Evolutionary conservation across 2,888 invertebrate genomes (phyloP), one percentile per base, ranked within the genome.

Genomic region (Biston betularia): DNA sequence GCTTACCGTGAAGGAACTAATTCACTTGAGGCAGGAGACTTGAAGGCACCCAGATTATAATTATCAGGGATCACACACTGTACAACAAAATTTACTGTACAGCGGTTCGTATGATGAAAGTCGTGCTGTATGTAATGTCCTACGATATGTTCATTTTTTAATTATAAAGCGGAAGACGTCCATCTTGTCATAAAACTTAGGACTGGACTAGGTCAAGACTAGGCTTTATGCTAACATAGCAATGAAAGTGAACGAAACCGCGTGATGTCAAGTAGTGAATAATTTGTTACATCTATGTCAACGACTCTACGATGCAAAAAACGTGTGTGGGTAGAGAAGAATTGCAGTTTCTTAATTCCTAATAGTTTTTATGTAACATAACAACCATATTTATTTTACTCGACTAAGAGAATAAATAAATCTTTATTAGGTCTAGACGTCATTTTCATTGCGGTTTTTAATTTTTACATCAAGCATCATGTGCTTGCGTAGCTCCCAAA

Each of bases 311-410:
- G 52, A 15, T 42, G 50, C 53, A 12, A 58, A 53, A 53, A 53
- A 45, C 53, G 33, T 42, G 50, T 44, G 64, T 59, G 48, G 14
- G 46, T 58, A 40, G 53, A 35, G 33, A 35, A 45, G 35, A 45
- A 11, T 15, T 60, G 56, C 40, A 53, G 52, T 71, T 67, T 65
- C 56, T 49, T 33, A 65, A 65, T 63, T 50, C 38, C 33, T 34
- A 15, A 40, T 8, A 52, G 55, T 55, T 56, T 68, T 68, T 70
- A 70, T 60, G 52, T 70, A 68, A 70, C 53, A 1, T 38, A 34
- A 11, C 10, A 48, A 11, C 7, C 5, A 24, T 10, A 24, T 9
- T 24, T 10, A 8, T 33, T 24, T 11, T 2, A 24, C n/a, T 2
- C 9, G 1, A 15, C 0, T 4, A 9, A 10, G 33, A 11, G 24